These are phyloP conservation scores for Paradoxurus hermaphroditus DNA, from an alignment of 2,113 vertebrate genomes.

Conservation along the genomic window DNA sequence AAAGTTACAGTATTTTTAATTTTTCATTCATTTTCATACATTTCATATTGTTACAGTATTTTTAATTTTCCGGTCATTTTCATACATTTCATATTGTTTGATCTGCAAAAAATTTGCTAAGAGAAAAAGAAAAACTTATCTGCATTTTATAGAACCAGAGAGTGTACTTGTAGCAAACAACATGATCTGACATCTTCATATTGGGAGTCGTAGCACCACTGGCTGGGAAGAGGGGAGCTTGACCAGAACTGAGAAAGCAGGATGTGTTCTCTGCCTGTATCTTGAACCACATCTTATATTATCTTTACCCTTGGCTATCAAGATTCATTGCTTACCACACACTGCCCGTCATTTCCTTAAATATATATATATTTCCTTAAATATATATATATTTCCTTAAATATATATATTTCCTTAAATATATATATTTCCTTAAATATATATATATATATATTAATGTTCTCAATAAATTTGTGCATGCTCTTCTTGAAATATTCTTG, in stretches of 20 bases:
- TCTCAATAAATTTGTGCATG: not conserved
- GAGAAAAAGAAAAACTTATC: not conserved
- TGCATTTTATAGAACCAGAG: not conserved
- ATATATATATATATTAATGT: too few relatives aligned
- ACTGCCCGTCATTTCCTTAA: not conserved
- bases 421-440: too few relatives aligned
- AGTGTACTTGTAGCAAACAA: not conserved
- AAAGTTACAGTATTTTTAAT: too few relatives aligned
- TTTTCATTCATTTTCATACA: too few relatives aligned
- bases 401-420: too few relatives aligned
- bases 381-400: too few relatives aligned
- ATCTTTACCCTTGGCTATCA: not conserved
- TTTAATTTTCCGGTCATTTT: not conserved
- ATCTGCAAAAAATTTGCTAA: not conserved
- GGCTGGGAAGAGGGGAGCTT: not conserved
- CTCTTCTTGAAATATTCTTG: not conserved
- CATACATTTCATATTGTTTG: not conserved
- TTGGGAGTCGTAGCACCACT: fast-evolving
- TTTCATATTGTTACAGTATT: not conserved
- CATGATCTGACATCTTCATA: not conserved
- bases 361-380: too few relatives aligned
- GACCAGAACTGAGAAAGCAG: not conserved
- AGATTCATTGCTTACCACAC: not conserved
- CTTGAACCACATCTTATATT: not conserved
- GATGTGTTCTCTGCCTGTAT: not conserved